Percentiles rank a stretch among this genome's conserved stretches.
Evolutionary conservation across 2,888 invertebrate species (phyloP).

Genomic region (Hyles lineata): DNA sequence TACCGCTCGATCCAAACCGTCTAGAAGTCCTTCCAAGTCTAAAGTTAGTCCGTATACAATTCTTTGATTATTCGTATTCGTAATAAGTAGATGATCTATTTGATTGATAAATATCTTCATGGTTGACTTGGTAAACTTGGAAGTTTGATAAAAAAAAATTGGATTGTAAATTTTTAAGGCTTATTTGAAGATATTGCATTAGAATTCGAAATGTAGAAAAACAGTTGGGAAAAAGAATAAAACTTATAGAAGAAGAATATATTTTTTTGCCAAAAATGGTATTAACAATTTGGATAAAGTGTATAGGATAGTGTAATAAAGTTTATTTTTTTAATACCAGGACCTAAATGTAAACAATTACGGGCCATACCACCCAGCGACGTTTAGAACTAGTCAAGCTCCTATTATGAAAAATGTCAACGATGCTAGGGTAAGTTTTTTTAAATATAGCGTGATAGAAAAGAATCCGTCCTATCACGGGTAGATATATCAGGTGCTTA

Average conservation of each 20-base stretch:
- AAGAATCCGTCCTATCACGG: background rate
- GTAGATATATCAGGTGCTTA: too few relatives aligned
- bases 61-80: background rate
- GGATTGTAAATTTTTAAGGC: too few relatives aligned
- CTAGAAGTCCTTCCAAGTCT: slow-evolving; percentile 43
- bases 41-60: slow-evolving; percentile 39
- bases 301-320: too few relatives aligned
- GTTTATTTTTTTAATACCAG: slow-evolving; percentile 38
- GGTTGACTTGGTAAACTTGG: too few relatives aligned
- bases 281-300: too few relatives aligned
- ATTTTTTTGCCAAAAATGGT: background rate
- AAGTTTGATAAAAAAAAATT: too few relatives aligned
- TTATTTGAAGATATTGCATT: too few relatives aligned
- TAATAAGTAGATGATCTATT: background rate
- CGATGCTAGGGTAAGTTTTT: slow-evolving; percentile 65
- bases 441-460: background rate
- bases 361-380: slow-evolving; percentile 39
- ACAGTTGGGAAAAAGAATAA: too few relatives aligned
- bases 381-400: slow-evolving; percentile 63
- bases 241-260: background rate
- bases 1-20: slow-evolving; percentile 35
- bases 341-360: slow-evolving; percentile 45
- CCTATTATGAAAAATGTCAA: slow-evolving; percentile 65
- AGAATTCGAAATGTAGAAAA: too few relatives aligned
- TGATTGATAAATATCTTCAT: background rate